Conservation (phyloP, 2,797 vertebrate species). For the Lithobates sylvaticus region DNA sequence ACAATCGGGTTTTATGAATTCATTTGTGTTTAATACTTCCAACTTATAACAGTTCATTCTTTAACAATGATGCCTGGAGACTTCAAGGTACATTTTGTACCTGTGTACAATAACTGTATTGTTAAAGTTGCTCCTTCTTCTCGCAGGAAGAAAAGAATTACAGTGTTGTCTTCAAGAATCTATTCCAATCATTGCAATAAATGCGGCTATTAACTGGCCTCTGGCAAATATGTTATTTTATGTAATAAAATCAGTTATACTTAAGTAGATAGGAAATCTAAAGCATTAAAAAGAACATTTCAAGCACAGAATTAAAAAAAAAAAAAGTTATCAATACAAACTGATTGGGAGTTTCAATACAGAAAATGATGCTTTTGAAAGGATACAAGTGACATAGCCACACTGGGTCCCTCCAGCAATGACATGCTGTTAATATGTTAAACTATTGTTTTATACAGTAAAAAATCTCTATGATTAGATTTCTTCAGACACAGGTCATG, state of each 20-base stretch:
- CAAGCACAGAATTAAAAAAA: neutral
- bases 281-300: neutral
- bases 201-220: slow-evolving; percentile 3
- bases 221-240: neutral
- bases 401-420: too few relatives aligned
- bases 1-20: neutral
- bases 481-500: too few relatives aligned
- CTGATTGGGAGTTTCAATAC: too few relatives aligned
- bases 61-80: slow-evolving; percentile 9
- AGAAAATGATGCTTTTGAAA: neutral
- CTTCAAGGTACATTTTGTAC: neutral
- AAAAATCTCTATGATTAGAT: too few relatives aligned
- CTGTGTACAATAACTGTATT: slow-evolving; percentile 14
- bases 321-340: too few relatives aligned
- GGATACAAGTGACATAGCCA: neutral
- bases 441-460: too few relatives aligned
- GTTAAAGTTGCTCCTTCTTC: neutral
- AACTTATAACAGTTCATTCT: neutral
- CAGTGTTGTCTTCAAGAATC: slow-evolving; percentile 9
- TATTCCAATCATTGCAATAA: neutral
- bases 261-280: neutral
- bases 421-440: too few relatives aligned
- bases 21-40: neutral
- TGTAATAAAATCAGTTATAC: neutral
- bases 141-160: neutral